Percentiles rank a stretch among this genome's conserved stretches.
Evolutionary conservation across 2,888 invertebrate genomes (phyloP).

Genomic region (Drosophila borealis): DNA sequence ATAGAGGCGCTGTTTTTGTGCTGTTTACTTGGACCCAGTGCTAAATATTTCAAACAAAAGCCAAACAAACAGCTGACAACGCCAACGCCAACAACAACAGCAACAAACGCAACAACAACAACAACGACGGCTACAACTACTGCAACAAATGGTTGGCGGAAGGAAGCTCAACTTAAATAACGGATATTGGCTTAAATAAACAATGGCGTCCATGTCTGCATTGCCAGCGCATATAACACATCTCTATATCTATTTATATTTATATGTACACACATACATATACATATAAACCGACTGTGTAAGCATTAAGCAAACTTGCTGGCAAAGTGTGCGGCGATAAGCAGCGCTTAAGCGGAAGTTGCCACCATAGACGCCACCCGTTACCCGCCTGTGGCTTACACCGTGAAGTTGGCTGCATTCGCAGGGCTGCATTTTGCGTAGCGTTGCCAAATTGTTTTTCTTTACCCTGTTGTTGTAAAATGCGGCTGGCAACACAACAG

Average conservation of each 20-base stretch:
- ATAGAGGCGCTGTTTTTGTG: slow-evolving; percentile 62
- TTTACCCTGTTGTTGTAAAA: slow-evolving; percentile 33
- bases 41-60: slow-evolving; percentile 77
- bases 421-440: slow-evolving; percentile 41
- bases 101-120: slow-evolving; percentile 13
- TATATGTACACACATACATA: background rate
- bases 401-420: slow-evolving; percentile 48
- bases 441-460: slow-evolving; percentile 47
- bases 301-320: slow-evolving; percentile 46
- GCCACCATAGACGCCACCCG: slow-evolving; percentile 8
- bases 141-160: slow-evolving; percentile 72
- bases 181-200: slow-evolving; percentile 80
- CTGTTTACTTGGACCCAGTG: slow-evolving; percentile 62
- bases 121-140: slow-evolving; percentile 22
- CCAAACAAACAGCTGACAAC: slow-evolving; percentile 75
- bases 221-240: slow-evolving; percentile 28
- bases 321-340: slow-evolving; percentile 50
- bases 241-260: slow-evolving; percentile 20
- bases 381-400: slow-evolving; percentile 51
- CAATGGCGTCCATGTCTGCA: slow-evolving; percentile 63
- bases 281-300: slow-evolving; percentile 17
- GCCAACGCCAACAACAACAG: slow-evolving; percentile 14
- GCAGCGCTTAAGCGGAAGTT: slow-evolving; percentile 66
- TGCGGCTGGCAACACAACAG: slow-evolving; percentile 52
- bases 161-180: slow-evolving; percentile 77